Percentiles rank a stretch among this genome's conserved stretches.
phyloP scores from a whole-genome alignment of 1,140 invertebrate genomes.

The Papilio polyxenes region DNA sequence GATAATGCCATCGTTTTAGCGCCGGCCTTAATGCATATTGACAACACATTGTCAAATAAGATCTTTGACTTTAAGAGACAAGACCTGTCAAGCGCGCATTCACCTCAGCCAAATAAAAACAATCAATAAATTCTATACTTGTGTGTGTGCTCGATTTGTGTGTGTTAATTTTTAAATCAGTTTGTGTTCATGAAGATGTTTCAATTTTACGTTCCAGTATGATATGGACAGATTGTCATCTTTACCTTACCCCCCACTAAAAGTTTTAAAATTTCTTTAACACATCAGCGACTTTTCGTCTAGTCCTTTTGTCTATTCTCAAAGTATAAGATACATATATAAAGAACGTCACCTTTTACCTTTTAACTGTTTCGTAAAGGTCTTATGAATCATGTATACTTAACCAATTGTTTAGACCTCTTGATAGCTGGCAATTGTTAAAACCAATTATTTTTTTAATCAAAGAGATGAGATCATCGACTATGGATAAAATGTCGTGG shows the following conservation, averaged over 20 bases:
- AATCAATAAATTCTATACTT: too few relatives aligned
- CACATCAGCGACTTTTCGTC: background rate
- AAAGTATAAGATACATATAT: conserved; percentile 21
- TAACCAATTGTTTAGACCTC: too few relatives aligned
- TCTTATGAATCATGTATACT: conserved; percentile 42
- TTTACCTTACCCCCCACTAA: too few relatives aligned
- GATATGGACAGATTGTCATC: too few relatives aligned
- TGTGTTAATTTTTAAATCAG: too few relatives aligned
- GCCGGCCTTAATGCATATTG: conserved; percentile 48
- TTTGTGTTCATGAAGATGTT: background rate
- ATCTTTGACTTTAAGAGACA: background rate
- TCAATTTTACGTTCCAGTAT: background rate
- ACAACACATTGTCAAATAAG: conserved; percentile 36
- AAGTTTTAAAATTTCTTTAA: background rate
- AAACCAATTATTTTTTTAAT: background rate
- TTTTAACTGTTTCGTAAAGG: conserved; percentile 46
- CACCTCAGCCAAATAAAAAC: too few relatives aligned
- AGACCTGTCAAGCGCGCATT: background rate
- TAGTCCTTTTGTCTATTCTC: background rate
- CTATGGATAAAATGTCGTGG: background rate
- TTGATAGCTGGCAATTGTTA: background rate
- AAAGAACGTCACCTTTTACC: conserved; percentile 47
- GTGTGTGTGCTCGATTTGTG: too few relatives aligned
- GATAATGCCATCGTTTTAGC: conserved; percentile 15
- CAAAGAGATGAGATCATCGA: background rate